Percentiles rank a stretch among this genome's conserved stretches.
Evolutionary conservation across 2,888 invertebrate species (phyloP).

Genomic region (Synergus gifuensis): DNA sequence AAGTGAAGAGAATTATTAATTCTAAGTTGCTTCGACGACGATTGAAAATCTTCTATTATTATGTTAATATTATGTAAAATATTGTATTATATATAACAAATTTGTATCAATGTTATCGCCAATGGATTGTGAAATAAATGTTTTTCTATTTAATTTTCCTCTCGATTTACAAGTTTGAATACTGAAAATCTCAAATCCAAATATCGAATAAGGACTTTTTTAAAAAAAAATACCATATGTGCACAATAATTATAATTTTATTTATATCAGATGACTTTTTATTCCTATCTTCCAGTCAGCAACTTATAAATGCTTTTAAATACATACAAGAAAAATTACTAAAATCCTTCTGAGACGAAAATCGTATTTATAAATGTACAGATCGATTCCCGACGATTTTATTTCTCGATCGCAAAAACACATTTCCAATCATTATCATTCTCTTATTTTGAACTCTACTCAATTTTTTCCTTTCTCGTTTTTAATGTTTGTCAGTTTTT

Average conservation of each 20-base stretch:
- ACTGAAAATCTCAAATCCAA: too few relatives aligned
- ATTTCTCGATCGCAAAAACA: neutral
- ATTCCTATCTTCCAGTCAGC: neutral
- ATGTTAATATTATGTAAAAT: constrained; percentile 61
- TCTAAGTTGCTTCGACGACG: constrained; percentile 10
- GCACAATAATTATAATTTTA: constrained; percentile 29
- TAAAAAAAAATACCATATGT: neutral
- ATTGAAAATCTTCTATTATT: constrained; percentile 52
- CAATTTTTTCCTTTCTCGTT: neutral
- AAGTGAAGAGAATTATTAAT: constrained; percentile 1
- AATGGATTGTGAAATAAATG: constrained; percentile 71
- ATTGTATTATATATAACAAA: constrained; percentile 63
- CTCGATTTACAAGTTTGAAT: neutral
- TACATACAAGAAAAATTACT: constrained; percentile 34
- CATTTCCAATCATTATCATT: neutral
- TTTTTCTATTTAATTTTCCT: constrained; percentile 62
- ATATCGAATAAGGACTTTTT: too few relatives aligned
- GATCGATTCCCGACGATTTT: constrained; percentile 8
- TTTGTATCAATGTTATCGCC: constrained; percentile 69
- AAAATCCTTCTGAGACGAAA: constrained; percentile 9
- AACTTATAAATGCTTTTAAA: constrained; percentile 31
- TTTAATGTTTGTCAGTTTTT: neutral
- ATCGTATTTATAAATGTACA: constrained; percentile 22
- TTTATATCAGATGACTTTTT: neutral
- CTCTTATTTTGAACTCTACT: neutral